phyloP scores from a whole-genome alignment of 2,797 vertebrate species.

The Cirrhinus mrigala region DNA sequence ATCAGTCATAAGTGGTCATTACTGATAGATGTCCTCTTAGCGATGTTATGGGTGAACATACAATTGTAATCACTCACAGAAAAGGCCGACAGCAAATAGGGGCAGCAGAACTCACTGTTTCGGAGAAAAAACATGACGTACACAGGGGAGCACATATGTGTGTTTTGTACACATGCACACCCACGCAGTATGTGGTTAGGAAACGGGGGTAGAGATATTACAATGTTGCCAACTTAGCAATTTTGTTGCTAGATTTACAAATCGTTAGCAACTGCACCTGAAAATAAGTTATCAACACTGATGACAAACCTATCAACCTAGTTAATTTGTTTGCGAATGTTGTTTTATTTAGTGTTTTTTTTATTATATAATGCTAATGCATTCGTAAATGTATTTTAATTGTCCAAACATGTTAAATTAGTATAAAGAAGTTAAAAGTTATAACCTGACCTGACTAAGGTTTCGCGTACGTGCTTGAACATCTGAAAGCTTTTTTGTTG shows the following conservation, averaged over 20 bases:
- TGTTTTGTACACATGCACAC: constrained; percentile 7
- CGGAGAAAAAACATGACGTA: neutral
- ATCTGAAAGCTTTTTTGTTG: neutral
- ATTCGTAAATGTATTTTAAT: neutral
- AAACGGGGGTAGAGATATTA: neutral
- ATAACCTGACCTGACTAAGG: neutral
- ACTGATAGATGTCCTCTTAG: constrained; percentile 22
- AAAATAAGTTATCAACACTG: neutral
- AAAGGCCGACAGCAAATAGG: neutral
- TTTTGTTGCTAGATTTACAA: neutral
- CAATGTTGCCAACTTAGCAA: neutral
- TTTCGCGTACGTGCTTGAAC: neutral
- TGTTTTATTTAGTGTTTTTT: neutral
- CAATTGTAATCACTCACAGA: neutral
- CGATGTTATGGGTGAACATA: constrained; percentile 20
- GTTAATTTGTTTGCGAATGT: neutral
- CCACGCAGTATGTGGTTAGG: neutral
- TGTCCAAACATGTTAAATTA: neutral
- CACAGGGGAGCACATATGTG: neutral
- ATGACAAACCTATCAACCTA: neutral
- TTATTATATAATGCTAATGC: neutral
- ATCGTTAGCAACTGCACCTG: neutral
- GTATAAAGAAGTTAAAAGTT: neutral
- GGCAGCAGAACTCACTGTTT: neutral
- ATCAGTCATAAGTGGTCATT: constrained; percentile 27